Evolutionary conservation across 1,140 invertebrate species (phyloP).

Genomic region (Brachionus asplanchnoidis): DNA sequence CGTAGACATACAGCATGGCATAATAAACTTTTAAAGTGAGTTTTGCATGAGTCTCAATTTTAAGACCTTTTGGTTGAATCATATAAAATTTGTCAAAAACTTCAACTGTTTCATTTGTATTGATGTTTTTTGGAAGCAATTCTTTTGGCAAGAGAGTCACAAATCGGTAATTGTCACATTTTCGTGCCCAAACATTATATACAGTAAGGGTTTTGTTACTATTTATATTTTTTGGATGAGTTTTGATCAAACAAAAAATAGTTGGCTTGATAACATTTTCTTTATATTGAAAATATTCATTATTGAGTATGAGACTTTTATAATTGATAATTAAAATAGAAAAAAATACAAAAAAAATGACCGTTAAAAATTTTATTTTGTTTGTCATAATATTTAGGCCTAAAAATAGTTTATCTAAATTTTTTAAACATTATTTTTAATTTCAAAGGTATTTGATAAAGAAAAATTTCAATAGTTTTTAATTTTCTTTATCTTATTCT

Average conservation of each 20-base stretch:
- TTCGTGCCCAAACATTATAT: not conserved
- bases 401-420: too few species aligned
- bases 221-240: not conserved
- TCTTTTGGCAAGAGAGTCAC: not conserved
- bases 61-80: not conserved
- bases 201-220: not conserved
- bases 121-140: not conserved
- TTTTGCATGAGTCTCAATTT: not conserved
- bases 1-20: conserved; percentile 57
- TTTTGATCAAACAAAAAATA: conserved; percentile 7
- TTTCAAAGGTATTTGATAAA: too few species aligned
- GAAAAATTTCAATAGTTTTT: too few species aligned
- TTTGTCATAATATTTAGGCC: too few species aligned
- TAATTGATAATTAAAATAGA: too few species aligned
- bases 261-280: not conserved
- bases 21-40: not conserved
- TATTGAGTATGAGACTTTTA: too few species aligned
- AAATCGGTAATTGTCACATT: not conserved
- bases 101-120: not conserved
- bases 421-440: too few species aligned
- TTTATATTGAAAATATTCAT: too few species aligned
- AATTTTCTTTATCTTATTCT: too few species aligned
- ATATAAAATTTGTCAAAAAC: not conserved
- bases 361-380: too few species aligned
- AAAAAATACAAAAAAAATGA: too few species aligned